A percentile compares a stretch with the other conserved stretches of the same genome.
Conservation (phyloP, 2,113 vertebrate species). For the Tetrax tetrax region DNA sequence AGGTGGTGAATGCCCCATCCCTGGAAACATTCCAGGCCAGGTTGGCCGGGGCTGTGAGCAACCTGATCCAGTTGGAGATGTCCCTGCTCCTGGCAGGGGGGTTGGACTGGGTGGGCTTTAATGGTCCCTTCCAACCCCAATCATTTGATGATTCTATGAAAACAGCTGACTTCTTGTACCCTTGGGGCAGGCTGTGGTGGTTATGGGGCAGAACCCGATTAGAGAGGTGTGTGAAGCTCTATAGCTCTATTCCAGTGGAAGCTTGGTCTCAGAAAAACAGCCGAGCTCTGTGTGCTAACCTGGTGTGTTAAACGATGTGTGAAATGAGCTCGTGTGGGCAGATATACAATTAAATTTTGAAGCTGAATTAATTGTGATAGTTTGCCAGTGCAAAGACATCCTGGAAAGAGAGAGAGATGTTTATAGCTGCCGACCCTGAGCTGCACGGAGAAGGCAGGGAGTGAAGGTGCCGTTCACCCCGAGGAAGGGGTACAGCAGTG, state of each 20-base stretch:
- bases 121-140: too few species aligned
- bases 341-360: not conserved
- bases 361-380: not conserved
- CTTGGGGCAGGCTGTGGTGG: not conserved
- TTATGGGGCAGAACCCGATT: not conserved
- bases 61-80: too few species aligned
- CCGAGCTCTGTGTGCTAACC: not conserved
- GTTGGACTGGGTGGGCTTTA: too few species aligned
- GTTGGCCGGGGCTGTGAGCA: too few species aligned
- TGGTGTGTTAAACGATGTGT: not conserved
- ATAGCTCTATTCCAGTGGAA: not conserved
- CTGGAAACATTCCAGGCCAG: too few species aligned
- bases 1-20: too few species aligned
- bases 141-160: too few species aligned
- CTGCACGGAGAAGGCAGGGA: not conserved
- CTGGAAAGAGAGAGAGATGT: not conserved
- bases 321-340: rapidly evolving
- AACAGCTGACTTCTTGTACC: too few species aligned
- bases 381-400: not conserved
- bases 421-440: not conserved
- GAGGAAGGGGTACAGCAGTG: not conserved
- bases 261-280: not conserved
- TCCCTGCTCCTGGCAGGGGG: too few species aligned
- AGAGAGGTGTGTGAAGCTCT: rapidly evolving
- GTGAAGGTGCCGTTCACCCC: rapidly evolving